phyloP scores from a whole-genome alignment of 2,888 invertebrate genomes.

The Auanema freiburgensis region DNA sequence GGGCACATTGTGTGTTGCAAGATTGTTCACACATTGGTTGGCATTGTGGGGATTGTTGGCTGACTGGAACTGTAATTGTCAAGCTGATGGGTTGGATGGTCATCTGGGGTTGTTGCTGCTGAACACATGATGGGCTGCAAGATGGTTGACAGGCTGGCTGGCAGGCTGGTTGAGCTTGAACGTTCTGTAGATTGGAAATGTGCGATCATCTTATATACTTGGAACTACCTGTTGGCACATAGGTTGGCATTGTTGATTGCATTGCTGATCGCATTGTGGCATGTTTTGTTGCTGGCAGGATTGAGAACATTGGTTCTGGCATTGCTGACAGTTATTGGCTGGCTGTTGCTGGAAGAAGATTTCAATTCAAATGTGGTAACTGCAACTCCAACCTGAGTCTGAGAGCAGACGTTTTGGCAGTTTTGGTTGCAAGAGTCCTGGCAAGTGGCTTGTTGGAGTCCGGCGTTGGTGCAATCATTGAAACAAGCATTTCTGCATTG shows the following conservation, averaged over 20 bases:
- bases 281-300: constrained; percentile 23
- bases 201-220: neutral
- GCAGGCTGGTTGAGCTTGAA: constrained; percentile 32
- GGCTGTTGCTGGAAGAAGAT: constrained; percentile 23
- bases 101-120: constrained; percentile 18
- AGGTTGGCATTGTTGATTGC: constrained; percentile 21
- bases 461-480: constrained; percentile 31
- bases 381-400: neutral
- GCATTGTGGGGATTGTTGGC: constrained; percentile 41
- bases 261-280: constrained; percentile 32
- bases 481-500: constrained; percentile 18
- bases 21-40: constrained; percentile 41
- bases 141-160: constrained; percentile 21
- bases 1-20: constrained; percentile 43
- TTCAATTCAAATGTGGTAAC: neutral
- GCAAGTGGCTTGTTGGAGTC: constrained; percentile 8
- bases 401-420: constrained; percentile 1
- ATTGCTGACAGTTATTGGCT: constrained; percentile 8
- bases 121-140: constrained; percentile 17
- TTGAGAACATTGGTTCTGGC: constrained; percentile 28
- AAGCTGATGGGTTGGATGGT: constrained; percentile 4
- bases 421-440: neutral
- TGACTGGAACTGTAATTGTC: constrained; percentile 38
- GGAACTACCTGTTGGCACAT: neutral
- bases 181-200: constrained; percentile 24